Conservation (phyloP, 2,888 invertebrate species). For the Aporophyla lueneburgensis region DNA sequence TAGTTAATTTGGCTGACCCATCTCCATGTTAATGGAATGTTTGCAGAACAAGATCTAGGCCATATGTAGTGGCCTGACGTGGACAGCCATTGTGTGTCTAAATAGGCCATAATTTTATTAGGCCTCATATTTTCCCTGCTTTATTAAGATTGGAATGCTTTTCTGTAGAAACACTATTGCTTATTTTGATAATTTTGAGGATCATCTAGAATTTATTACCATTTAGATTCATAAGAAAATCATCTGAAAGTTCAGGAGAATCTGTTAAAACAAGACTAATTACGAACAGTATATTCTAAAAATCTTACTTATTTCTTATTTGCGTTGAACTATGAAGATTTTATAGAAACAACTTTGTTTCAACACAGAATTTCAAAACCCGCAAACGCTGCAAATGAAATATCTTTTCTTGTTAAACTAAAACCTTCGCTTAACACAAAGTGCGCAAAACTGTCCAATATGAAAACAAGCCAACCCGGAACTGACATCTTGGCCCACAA, state of each 20-base stretch:
- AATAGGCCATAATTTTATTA: slow-evolving; percentile 40
- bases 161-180: neutral
- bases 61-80: slow-evolving; percentile 43
- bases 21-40: slow-evolving; percentile 49
- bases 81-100: slow-evolving; percentile 46
- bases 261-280: neutral
- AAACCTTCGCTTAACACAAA: slow-evolving; percentile 41
- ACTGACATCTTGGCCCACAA: slow-evolving; percentile 33
- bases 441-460: slow-evolving; percentile 48
- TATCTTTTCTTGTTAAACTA: slow-evolving; percentile 38
- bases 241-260: neutral
- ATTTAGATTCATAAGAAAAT: neutral
- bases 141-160: slow-evolving; percentile 15
- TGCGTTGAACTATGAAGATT: neutral
- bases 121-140: slow-evolving; percentile 32
- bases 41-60: slow-evolving; percentile 45
- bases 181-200: neutral
- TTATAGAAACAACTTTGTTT: neutral
- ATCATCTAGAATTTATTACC: neutral
- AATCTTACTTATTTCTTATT: neutral
- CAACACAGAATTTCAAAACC: neutral
- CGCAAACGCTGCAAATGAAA: neutral
- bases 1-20: slow-evolving; percentile 21
- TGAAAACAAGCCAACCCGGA: slow-evolving; percentile 52
- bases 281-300: too few relatives aligned